A percentile compares a stretch with the other conserved stretches of the same genome.
phyloP scores from a whole-genome alignment of 2,888 invertebrate genomes.

The Venusia cambrica region DNA sequence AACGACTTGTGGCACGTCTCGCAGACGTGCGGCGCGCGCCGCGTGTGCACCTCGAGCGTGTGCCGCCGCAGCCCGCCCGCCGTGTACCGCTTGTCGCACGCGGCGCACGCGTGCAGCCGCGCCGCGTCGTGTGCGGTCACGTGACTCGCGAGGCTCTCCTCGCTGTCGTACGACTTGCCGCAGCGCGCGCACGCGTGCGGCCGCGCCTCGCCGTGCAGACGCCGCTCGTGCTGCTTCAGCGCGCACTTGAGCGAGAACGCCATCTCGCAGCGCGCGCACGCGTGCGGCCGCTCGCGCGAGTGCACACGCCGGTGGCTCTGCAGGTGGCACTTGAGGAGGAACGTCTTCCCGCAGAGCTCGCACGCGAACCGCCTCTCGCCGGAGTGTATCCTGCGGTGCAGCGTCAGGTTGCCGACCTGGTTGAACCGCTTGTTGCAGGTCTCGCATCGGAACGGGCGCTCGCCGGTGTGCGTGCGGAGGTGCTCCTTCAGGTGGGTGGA shows the following conservation, averaged over 20 bases:
- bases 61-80: too few relatives aligned
- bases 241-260: neutral
- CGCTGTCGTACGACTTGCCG: neutral
- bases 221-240: neutral
- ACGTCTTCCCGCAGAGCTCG: too few relatives aligned
- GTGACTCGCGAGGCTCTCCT: too few relatives aligned
- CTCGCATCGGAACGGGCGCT: neutral
- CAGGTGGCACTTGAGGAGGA: neutral
- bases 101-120: too few relatives aligned
- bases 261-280: neutral
- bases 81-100: too few relatives aligned
- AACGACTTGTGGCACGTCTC: too few relatives aligned
- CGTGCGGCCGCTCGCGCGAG: neutral
- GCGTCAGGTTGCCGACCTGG: neutral
- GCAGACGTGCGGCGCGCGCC: too few relatives aligned
- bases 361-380: neutral
- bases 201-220: neutral
- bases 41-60: too few relatives aligned
- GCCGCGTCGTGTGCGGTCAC: too few relatives aligned
- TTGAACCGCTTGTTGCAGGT: neutral
- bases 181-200: neutral
- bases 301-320: neutral
- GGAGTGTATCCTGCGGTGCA: neutral
- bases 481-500: neutral
- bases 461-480: neutral